phyloP scores from a whole-genome alignment of 2,797 vertebrate genomes.

The Bovichtus variegatus region DNA sequence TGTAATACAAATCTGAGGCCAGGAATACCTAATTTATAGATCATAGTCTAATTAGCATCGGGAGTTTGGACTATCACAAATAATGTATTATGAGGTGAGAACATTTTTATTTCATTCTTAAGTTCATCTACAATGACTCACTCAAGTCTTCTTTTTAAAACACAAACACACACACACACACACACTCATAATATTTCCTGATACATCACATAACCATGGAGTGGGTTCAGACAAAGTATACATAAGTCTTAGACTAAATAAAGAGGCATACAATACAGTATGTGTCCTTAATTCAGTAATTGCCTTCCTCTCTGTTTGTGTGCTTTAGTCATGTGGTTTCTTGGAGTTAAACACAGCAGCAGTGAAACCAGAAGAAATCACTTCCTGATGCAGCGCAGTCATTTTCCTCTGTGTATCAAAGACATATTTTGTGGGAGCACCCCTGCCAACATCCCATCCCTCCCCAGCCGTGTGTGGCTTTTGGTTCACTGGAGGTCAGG shows the following conservation, averaged over 20 bases:
- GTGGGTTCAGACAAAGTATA: background rate
- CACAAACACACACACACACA: background rate
- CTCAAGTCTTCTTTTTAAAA: background rate
- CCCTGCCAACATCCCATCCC: constrained; percentile 64
- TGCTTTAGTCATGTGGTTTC: constrained; percentile 46
- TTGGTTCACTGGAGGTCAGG: constrained; percentile 92
- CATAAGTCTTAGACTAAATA: background rate
- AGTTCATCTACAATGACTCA: background rate
- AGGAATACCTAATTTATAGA: background rate
- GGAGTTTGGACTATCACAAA: background rate
- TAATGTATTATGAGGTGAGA: background rate
- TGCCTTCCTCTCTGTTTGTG: constrained; percentile 29
- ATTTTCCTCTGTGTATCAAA: constrained; percentile 64
- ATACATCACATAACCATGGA: background rate
- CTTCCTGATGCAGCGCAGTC: constrained; percentile 54
- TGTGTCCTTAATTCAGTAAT: constrained; percentile 43
- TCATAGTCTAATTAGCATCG: background rate
- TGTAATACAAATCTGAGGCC: constrained; percentile 8
- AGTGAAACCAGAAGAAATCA: constrained; percentile 58
- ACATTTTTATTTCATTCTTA: background rate
- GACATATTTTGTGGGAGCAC: constrained; percentile 65
- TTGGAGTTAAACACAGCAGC: constrained; percentile 40
- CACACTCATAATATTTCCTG: background rate
- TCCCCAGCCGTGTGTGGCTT: constrained; percentile 80
- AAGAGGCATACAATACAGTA: constrained; percentile 22